Base-by-base conservation (phyloP, 2,113 vertebrate genomes). In the Zosterops pallidus region DNA sequence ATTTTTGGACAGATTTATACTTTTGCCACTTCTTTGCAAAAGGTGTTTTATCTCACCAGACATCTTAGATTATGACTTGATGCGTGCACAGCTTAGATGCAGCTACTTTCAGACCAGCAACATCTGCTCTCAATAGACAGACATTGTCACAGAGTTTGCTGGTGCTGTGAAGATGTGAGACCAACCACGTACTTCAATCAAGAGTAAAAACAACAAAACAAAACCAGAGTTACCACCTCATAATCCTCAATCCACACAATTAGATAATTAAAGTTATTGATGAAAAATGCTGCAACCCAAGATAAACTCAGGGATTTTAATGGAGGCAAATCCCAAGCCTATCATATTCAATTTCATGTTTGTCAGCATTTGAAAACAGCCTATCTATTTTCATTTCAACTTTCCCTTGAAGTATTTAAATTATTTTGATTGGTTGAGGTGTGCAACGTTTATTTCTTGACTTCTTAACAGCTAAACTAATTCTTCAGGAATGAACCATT, bases 391-490 rank as follows among this genome's bases (percentile, higher is more conserved):
- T 92, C 46, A 93, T 81, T 94, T 75, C 55, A 41, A 60, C 44
- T 92, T 95, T 79, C 15, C 89, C 77, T 95, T 90, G 76, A 92
- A 59, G 71, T 80, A 89, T 83, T 95, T 91, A 82, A 72, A 68
- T 81, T 90, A 15, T n/a, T 96, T 94, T 97, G 93, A 94, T 42
- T 83, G 50, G 94, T 39, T 95, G 80, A 71, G 33, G 31, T 49
- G 29, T 37, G 23, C 16, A 94, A 33, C 31, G 64, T 77, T 96
- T 23, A 71, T 78, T 97, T 97, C 76, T 62, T n/a, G 20, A 88
- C 95, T 96, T 94, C 84, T 94, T 67, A 82, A 86, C 24, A 74
- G 81, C 69, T 89, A 80, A 96, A 96, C 20, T 95, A 33, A 77
- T 90, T 92, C 80, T 92, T 94, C n/a, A 76, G 59, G 44, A 95